Evolutionary conservation across 2,888 invertebrate genomes (phyloP).

Genomic region (Heliconius charithonia): DNA sequence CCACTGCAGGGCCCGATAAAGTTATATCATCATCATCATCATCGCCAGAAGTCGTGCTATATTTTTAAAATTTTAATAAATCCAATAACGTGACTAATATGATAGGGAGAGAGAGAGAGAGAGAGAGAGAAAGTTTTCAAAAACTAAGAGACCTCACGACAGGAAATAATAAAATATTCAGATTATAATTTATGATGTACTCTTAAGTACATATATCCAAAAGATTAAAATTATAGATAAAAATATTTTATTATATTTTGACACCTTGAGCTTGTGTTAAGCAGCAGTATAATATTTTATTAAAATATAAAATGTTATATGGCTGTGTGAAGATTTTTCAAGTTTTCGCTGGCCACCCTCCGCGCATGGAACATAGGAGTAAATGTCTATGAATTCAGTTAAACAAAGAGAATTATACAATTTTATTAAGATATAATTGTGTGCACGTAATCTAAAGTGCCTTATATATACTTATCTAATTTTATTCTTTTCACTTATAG

Average conservation of each 20-base stretch:
- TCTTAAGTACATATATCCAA: too few species aligned
- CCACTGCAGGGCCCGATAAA: conserved; percentile 17
- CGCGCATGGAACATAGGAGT: background rate
- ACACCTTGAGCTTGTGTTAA: background rate
- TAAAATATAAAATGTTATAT: background rate
- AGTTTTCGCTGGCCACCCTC: background rate
- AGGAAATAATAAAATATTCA: too few species aligned
- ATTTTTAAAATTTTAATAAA: background rate
- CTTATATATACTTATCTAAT: conserved; percentile 5
- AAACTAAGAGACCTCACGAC: too few species aligned
- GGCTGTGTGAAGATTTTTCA: background rate
- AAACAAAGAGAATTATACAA: background rate
- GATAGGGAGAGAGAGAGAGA: too few species aligned
- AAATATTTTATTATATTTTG: background rate
- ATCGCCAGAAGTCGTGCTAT: background rate
- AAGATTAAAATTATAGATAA: background rate
- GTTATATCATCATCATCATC: conserved; percentile 13
- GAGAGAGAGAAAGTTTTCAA: too few species aligned
- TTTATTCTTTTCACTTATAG: conserved; percentile 15
- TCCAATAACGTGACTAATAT: background rate
- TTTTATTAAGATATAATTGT: background rate
- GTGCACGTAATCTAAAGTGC: conserved; percentile 11
- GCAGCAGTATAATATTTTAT: background rate
- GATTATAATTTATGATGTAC: too few species aligned
- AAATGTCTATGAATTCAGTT: background rate